Evolutionary conservation across 2,113 vertebrate genomes (phyloP).

Genomic region (Sphaerodactylus townsendi): DNA sequence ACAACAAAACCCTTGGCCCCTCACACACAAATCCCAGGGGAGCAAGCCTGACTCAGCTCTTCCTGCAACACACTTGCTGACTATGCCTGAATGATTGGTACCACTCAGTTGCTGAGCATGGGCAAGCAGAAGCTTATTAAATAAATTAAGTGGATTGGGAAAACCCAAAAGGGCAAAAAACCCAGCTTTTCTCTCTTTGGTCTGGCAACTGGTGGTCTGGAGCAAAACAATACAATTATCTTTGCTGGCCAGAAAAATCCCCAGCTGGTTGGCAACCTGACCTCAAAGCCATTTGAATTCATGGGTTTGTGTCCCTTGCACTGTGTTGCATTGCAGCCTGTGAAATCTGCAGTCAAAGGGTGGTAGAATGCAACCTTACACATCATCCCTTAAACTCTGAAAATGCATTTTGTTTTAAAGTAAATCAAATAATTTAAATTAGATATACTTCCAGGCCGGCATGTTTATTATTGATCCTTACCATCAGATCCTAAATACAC

Average conservation of each 20-base stretch:
- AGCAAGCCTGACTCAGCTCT: not conserved
- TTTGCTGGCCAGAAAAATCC: not conserved
- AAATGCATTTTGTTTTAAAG: not conserved
- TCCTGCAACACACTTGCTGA: not conserved
- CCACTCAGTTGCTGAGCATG: not conserved
- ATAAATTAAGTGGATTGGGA: not conserved
- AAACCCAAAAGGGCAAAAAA: not conserved
- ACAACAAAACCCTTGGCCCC: not conserved
- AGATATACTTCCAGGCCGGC: not conserved
- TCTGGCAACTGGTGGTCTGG: not conserved
- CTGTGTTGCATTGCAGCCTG: not conserved
- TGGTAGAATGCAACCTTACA: not conserved
- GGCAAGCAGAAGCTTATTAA: not conserved
- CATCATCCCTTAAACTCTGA: too few species aligned
- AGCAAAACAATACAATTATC: not conserved
- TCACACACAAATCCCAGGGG: not conserved
- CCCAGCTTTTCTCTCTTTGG: not conserved
- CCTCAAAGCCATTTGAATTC: not conserved
- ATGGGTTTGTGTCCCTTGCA: not conserved
- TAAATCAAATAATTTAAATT: not conserved
- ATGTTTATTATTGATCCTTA: not conserved
- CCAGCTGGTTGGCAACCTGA: not conserved
- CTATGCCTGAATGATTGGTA: not conserved
- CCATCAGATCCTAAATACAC: not conserved
- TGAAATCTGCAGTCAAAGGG: not conserved